These are phyloP conservation scores for Eurypyga helias DNA, from an alignment of 2,113 vertebrate genomes.

Conservation along the genomic window DNA sequence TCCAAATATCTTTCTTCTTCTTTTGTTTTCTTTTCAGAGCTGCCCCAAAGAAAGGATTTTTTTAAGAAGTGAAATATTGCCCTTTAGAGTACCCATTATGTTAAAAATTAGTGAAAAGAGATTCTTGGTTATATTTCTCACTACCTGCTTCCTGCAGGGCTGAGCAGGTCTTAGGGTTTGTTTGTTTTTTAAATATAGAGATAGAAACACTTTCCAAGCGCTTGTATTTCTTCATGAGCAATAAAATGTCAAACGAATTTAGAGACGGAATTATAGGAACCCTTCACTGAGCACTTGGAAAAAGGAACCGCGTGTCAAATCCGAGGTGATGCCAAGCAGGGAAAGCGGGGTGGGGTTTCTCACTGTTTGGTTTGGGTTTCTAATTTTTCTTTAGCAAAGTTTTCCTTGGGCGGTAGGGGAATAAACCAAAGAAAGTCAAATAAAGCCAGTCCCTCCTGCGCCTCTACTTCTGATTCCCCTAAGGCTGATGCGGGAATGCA, in stretches of 20 bases:
- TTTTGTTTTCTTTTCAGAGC: conserved; percentile 52
- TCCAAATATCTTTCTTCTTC: conserved; percentile 29
- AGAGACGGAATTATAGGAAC: background rate
- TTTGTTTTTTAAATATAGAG: background rate
- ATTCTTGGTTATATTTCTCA: background rate
- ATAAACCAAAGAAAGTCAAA: background rate
- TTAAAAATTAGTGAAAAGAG: conserved; percentile 15
- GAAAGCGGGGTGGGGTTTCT: background rate
- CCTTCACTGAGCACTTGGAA: background rate
- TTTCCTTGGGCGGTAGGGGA: background rate
- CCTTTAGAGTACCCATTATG: background rate
- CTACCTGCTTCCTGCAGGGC: conserved; percentile 12
- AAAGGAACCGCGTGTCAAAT: background rate
- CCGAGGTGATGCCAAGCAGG: background rate
- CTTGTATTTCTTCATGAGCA: background rate
- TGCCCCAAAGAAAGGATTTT: conserved; percentile 16
- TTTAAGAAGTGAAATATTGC: background rate
- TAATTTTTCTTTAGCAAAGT: background rate
- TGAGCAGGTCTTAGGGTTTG: background rate
- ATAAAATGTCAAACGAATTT: conserved; percentile 8
- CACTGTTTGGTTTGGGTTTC: background rate
- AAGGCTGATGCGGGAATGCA: fast-evolving
- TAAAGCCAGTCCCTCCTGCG: fast-evolving
- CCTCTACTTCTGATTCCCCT: background rate
- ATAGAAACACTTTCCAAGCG: background rate